phyloP scores from a whole-genome alignment of 2,797 vertebrate species.

The Cuniculus paca region DNA sequence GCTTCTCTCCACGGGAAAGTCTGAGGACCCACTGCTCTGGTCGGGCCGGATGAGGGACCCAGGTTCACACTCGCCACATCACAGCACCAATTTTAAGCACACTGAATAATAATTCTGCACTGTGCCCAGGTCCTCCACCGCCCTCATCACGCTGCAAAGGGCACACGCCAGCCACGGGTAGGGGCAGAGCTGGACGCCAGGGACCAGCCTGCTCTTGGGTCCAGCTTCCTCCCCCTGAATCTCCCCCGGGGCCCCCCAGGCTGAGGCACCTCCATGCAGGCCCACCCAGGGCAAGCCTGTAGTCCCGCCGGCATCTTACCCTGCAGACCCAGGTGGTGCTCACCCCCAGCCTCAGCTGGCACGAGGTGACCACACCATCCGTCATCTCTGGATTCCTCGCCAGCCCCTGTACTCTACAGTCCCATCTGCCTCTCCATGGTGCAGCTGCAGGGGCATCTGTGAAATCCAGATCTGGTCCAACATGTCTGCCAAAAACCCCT shows the following conservation, averaged over 20 bases:
- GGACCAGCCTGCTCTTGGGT: background rate
- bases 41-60: background rate
- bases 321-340: background rate
- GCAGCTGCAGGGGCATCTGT: background rate
- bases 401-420: background rate
- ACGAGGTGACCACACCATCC: background rate
- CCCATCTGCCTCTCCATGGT: background rate
- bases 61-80: background rate
- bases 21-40: background rate
- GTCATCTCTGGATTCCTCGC: background rate
- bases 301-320: background rate
- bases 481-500: background rate
- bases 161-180: fast-evolving
- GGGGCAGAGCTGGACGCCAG: background rate
- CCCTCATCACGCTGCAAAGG: background rate
- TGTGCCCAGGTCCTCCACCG: fast-evolving
- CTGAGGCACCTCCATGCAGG: background rate
- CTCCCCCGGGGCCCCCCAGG: background rate
- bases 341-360: background rate
- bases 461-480: background rate
- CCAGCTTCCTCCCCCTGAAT: background rate
- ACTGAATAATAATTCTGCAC: fast-evolving
- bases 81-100: background rate
- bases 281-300: background rate
- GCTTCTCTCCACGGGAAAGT: background rate